Base-by-base conservation (phyloP, 1,140 invertebrate species). In the Stenopsyche tienmushanensis region DNA sequence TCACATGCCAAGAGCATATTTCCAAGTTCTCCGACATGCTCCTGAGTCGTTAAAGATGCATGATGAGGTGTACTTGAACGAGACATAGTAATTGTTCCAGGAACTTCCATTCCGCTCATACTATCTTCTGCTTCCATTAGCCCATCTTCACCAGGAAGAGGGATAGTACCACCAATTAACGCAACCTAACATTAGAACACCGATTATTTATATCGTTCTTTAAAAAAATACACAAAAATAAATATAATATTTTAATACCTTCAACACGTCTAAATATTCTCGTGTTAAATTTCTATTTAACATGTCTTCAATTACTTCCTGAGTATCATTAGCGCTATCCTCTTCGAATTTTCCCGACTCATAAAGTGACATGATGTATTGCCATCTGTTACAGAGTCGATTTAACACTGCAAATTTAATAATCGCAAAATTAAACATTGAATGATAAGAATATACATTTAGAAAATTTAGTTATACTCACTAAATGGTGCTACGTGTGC, bases 281-380 rank as follows among this genome's bases (percentile, higher is more conserved):
- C 91, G 82, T 0, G 92, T 93, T n/a, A 95, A 76, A 60, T 91
- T 89, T 45, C 93, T 81, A 59, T 92, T 91, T 2, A 96, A 79
- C 80, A 94, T 92, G 73, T 96, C 93, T 72, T 95, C 91, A 0
- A 96, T 78, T 1, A 96, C 87, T 78, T 96, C 93, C 75, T 92
- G 90, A 10, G 89, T 87, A 72, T 95, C 91, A 10, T 86, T 86
- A 72, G 88, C 86, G 49, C 89, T 86, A 67, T 92, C 89, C 62
- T 93, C 90, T 71, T 91, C 90, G 0, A 88, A 78, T 71, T 86
- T 85, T n/a, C 88, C 86, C 25, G 87, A 85, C 75, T 93, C 91
- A 71, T 89, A 89, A 0, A 91, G 78, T 49, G 84, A 82, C 24
- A 85, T 85, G 23, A 92, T 86, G 62, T 91, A 88, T 41, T 89